Evolutionary conservation across 2,888 invertebrate genomes (phyloP).

Genomic region (Agrilus biguttatus): DNA sequence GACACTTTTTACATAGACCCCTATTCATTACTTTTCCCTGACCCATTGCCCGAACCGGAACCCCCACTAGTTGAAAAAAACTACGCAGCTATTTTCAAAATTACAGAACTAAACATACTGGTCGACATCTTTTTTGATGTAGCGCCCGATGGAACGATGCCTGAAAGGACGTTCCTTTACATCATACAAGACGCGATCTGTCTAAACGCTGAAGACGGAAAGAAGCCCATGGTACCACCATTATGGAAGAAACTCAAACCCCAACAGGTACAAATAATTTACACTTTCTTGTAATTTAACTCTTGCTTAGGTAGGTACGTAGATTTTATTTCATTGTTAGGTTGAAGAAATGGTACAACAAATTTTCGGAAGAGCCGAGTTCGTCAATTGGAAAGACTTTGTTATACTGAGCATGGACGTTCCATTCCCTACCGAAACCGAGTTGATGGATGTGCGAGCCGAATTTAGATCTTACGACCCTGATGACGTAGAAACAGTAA

Average conservation of each 20-base stretch:
- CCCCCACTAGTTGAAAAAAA: slow-evolving; percentile 9
- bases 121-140: slow-evolving; percentile 23
- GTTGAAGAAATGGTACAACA: slow-evolving; percentile 17
- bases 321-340: slow-evolving; percentile 2
- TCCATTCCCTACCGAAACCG: slow-evolving; percentile 37
- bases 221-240: slow-evolving; percentile 18
- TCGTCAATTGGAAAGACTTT: slow-evolving; percentile 53
- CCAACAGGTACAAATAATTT: slow-evolving; percentile 7
- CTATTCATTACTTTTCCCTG: slow-evolving; percentile 21
- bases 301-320: neutral
- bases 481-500: slow-evolving; percentile 24
- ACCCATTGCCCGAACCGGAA: slow-evolving; percentile 16
- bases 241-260: slow-evolving; percentile 25
- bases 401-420: slow-evolving; percentile 43
- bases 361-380: slow-evolving; percentile 40
- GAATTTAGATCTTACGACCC: slow-evolving; percentile 36
- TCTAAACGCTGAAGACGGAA: slow-evolving; percentile 22
- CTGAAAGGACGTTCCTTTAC: slow-evolving; percentile 26
- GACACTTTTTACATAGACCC: slow-evolving; percentile 28
- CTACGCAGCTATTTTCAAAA: slow-evolving; percentile 18
- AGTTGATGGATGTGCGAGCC: slow-evolving; percentile 37
- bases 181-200: slow-evolving; percentile 31
- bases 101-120: slow-evolving; percentile 20
- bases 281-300: slow-evolving; percentile 1
- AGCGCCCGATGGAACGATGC: slow-evolving; percentile 29